phyloP scores from a whole-genome alignment of 2,113 vertebrate species.

The Calypte anna region DNA sequence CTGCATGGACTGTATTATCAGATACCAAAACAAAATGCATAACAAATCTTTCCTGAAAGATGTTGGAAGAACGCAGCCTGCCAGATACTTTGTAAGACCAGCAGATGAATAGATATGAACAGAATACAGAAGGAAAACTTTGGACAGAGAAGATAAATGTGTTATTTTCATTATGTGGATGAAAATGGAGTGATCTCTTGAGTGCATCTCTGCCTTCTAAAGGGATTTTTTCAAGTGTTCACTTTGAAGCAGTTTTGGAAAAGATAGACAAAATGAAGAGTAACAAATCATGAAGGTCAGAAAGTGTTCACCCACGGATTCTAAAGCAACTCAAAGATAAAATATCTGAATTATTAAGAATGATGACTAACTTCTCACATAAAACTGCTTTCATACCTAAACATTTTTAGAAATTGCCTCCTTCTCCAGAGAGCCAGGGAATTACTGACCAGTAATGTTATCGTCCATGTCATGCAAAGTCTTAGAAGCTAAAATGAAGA shows the following conservation, averaged over 20 bases:
- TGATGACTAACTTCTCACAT: neutral
- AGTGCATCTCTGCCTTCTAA: neutral
- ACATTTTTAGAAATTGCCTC: neutral
- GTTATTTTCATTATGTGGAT: neutral
- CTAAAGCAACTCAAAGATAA: neutral
- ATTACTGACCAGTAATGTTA: neutral
- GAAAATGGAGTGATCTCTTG: neutral
- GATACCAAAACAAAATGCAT: neutral
- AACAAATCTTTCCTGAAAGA: neutral
- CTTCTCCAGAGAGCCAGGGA: neutral
- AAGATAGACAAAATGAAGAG: neutral
- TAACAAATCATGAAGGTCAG: neutral
- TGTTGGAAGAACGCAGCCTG: neutral
- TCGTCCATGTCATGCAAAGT: neutral
- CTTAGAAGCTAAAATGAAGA: neutral
- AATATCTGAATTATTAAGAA: neutral
- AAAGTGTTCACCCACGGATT: neutral
- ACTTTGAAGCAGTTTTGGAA: neutral
- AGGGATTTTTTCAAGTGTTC: neutral
- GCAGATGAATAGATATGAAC: neutral
- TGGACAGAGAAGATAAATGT: neutral
- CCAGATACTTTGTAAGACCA: neutral
- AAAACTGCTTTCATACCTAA: neutral
- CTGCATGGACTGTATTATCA: neutral
- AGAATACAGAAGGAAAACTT: neutral